Evolutionary conservation across 2,888 invertebrate genomes (phyloP), one percentile per base, ranked within the genome.

Genomic region (Orchesellides sinensis): DNA sequence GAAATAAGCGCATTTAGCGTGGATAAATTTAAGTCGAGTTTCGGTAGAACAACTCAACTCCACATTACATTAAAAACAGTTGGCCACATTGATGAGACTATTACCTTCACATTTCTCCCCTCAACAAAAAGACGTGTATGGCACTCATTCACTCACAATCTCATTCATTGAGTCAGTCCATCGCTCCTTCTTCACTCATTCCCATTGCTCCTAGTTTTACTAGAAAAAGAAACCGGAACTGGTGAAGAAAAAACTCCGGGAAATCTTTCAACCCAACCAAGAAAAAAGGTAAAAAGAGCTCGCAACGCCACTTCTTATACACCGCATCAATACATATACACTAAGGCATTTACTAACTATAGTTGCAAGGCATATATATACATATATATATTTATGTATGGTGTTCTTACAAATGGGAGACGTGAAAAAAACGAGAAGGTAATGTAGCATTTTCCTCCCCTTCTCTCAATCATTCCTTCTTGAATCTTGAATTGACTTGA

Each of bases 61-160:
- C 25, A 59, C 77, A 68, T 77, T 77, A 66, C 83, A 83, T 83
- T 83, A 83, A 78, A 77, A 83, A 83, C 83, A 83, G 83, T 83
- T 83, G 83, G 83, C 75, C 78, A 72, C 72, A 66, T 70, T 83
- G 78, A 83, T 78, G 83, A 83, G 83, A 83, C 83, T 78, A 83
- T 83, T 83, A 83, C 83, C 78, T 83, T 78, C 83, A 72, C 78
- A 83, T 83, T 78, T 70, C 69, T 83, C 54, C 83, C 78, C 77
- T 69, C 83, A 70, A 45, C 75, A 59, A 49, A 68, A 66, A 52
- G 61, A 65, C 59, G 54, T 77, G 59, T 68, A 77, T 68, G 49
- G 78, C 78, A 73, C 73, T 70, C 70, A 75, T 77, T 77, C 75
- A 82, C 66, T 75, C 52, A 47, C 79, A 65, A 68, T 72, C 73